These are phyloP conservation scores for Brachylomia viminalis DNA, from an alignment of 2,888 invertebrate species.

Conservation along the genomic window DNA sequence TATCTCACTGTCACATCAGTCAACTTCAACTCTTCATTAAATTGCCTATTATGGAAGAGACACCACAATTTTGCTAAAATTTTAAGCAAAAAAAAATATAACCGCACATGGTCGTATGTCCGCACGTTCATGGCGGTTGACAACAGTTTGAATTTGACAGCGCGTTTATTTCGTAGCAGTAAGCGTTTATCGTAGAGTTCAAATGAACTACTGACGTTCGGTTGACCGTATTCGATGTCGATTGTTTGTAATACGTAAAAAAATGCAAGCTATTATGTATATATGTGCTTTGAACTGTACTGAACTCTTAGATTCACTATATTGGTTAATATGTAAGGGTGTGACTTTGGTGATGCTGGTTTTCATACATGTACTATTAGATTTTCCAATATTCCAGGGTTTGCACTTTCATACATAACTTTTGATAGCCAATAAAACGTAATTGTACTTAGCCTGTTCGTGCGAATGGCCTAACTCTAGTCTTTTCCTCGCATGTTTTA, in stretches of 20 bases:
- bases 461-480: constrained; percentile 42
- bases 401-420: neutral
- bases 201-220: neutral
- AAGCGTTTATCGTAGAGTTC: neutral
- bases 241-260: neutral
- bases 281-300: neutral
- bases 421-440: neutral
- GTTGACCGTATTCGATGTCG: neutral
- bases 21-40: neutral
- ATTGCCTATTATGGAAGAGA: neutral
- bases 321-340: constrained; percentile 3
- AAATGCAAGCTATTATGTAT: neutral
- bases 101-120: neutral
- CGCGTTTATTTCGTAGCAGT: neutral
- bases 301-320: neutral
- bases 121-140: no score
- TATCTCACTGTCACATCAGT: neutral
- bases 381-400: constrained; percentile 1
- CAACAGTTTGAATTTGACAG: no score
- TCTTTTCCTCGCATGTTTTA: constrained; percentile 43
- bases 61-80: neutral
- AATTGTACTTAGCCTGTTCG: neutral
- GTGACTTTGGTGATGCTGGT: neutral
- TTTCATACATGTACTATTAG: neutral
- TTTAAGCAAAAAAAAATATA: neutral